phyloP scores from a whole-genome alignment of 2,888 invertebrate species.

The Amitus sp. region DNA sequence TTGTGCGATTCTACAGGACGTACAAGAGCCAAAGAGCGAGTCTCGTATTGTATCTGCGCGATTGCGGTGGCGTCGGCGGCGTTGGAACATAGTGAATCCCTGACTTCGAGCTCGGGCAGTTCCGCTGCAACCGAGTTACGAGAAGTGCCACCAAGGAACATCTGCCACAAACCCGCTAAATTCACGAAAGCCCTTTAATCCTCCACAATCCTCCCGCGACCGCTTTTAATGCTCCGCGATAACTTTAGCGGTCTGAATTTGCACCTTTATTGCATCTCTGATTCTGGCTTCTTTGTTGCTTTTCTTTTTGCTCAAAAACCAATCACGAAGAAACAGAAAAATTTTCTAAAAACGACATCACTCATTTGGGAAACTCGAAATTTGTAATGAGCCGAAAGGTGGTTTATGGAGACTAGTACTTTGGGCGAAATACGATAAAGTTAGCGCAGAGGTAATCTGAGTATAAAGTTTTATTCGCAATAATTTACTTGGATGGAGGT shows the following conservation, averaged over 20 bases:
- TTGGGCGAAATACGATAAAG: constrained; percentile 61
- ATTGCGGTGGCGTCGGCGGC: constrained; percentile 31
- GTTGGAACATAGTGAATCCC: constrained; percentile 50
- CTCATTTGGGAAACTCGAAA: constrained; percentile 2
- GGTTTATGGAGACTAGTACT: no score
- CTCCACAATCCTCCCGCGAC: constrained; percentile 47
- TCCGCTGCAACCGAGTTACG: constrained; percentile 22
- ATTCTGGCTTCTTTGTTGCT: no score
- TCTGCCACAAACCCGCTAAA: constrained; percentile 58
- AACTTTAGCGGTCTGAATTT: constrained; percentile 51
- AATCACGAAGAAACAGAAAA: no score
- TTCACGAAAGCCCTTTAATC: constrained; percentile 52
- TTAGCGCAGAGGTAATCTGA: constrained; percentile 64
- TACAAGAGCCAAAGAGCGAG: constrained; percentile 55
- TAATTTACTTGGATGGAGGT: constrained; percentile 56
- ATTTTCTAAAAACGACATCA: no score
- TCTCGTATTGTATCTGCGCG: constrained; percentile 54
- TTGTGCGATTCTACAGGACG: constrained; percentile 49
- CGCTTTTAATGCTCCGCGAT: constrained; percentile 48
- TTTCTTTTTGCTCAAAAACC: no score
- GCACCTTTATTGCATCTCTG: no score
- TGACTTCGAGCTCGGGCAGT: constrained; percentile 25
- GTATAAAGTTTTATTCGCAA: constrained; percentile 66
- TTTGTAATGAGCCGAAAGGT: no score
- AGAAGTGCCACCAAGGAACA: constrained; percentile 46